A percentile compares a stretch with the other conserved stretches of the same genome.
Evolutionary conservation across 2,888 invertebrate genomes (phyloP).

Genomic region (Petrolisthes manimaculis): DNA sequence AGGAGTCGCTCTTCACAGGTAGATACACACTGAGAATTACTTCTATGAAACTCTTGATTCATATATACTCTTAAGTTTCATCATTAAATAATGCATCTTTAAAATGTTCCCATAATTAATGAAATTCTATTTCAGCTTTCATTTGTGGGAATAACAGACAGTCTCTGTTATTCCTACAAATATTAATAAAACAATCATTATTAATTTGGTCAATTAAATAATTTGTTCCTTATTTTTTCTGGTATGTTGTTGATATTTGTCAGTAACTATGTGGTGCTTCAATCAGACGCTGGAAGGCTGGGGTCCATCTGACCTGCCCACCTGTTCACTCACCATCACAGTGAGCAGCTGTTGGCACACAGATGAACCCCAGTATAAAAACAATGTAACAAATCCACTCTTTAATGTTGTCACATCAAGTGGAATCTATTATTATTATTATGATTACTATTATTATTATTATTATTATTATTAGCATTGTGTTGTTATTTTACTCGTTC

Average conservation of each 20-base stretch:
- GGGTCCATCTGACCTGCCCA: not conserved
- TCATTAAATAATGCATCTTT: constrained; percentile 53
- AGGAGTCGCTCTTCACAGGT: constrained; percentile 2
- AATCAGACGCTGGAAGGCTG: not conserved
- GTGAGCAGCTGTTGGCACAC: not conserved
- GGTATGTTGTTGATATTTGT: constrained; percentile 11
- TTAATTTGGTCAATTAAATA: constrained; percentile 35
- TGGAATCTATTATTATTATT: not conserved
- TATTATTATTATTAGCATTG: not conserved
- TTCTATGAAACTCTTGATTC: not conserved
- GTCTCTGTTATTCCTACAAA: constrained; percentile 44
- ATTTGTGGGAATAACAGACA: constrained; percentile 49
- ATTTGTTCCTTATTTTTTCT: constrained; percentile 6
- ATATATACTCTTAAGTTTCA: constrained; percentile 29
- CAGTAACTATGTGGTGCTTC: not conserved
- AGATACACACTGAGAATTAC: not conserved
- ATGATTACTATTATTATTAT: not conserved
- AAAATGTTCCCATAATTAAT: constrained; percentile 57
- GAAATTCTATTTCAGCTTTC: constrained; percentile 56
- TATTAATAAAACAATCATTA: constrained; percentile 32
- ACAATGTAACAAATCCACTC: constrained; percentile 6
- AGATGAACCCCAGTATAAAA: constrained; percentile 9
- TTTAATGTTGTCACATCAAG: not conserved
- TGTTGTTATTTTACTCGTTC: not conserved
- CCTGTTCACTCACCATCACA: not conserved